A percentile compares a stretch with the other conserved stretches of the same genome.
Evolutionary conservation across 2,113 vertebrate species (phyloP).

Genomic region (Tringa solitaria): DNA sequence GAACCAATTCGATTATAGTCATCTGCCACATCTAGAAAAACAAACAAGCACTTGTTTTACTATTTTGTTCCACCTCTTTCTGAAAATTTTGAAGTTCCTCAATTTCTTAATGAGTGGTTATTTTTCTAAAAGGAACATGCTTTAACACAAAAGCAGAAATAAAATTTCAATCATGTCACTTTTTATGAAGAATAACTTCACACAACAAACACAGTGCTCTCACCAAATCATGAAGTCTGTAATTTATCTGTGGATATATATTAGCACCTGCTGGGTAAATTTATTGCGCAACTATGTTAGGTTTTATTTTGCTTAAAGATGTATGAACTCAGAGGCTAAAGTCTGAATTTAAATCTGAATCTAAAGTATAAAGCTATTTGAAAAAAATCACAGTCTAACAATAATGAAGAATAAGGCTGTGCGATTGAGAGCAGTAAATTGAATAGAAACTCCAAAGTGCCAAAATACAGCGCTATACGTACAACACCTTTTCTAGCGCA

Average conservation of each 20-base stretch:
- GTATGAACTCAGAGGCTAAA: neutral
- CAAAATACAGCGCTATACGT: neutral
- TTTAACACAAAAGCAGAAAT: neutral
- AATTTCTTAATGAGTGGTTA: neutral
- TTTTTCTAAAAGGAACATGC: neutral
- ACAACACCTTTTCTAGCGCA: neutral
- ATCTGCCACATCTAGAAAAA: constrained; percentile 87
- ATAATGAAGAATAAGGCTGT: neutral
- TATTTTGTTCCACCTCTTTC: neutral
- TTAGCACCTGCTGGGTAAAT: neutral
- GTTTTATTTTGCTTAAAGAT: neutral
- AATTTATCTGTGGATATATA: neutral
- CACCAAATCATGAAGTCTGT: neutral
- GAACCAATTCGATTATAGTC: constrained; percentile 99
- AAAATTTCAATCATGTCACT: neutral
- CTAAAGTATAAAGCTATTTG: neutral
- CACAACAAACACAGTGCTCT: neutral
- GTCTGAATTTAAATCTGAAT: neutral
- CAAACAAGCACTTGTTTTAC: constrained; percentile 50
- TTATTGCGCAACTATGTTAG: neutral
- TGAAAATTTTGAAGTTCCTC: neutral
- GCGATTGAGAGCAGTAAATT: neutral
- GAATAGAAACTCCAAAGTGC: neutral
- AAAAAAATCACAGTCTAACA: neutral
- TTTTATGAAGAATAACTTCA: neutral